Evolutionary conservation across 2,113 vertebrate species (phyloP).

Genomic region (Erpornis zantholeuca): DNA sequence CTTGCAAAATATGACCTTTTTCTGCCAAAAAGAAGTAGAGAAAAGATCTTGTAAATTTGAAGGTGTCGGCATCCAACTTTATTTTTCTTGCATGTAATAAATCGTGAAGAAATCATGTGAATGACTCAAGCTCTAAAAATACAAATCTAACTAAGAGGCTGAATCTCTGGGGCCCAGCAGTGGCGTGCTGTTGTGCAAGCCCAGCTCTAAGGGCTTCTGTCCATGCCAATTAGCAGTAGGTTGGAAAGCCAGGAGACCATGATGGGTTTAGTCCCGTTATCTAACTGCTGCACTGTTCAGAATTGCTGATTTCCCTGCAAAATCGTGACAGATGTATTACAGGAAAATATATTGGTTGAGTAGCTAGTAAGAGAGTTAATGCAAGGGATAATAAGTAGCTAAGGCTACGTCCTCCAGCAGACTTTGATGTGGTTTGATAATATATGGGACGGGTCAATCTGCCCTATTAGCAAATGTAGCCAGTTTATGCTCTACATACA

Average conservation of each 20-base stretch:
- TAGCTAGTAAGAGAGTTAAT: constrained; percentile 13
- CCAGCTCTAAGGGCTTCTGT: not conserved
- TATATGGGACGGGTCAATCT: constrained; percentile 9
- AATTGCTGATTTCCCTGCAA: constrained; percentile 5
- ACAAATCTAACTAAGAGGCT: not conserved
- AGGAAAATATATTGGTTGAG: constrained; percentile 2
- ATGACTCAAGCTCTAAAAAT: constrained; percentile 48
- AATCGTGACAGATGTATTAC: constrained; percentile 4
- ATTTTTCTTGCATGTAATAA: not conserved
- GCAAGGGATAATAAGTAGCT: constrained; percentile 36
- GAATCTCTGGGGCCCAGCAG: constrained; percentile 4
- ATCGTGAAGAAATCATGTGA: not conserved
- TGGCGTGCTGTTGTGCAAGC: not conserved
- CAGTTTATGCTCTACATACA: constrained; percentile 62
- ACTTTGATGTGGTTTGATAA: constrained; percentile 26
- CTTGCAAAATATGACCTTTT: not conserved
- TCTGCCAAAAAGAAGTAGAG: not conserved
- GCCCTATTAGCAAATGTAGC: constrained; percentile 32
- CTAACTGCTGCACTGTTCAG: not conserved
- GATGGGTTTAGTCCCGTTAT: not conserved
- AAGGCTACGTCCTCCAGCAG: not conserved
- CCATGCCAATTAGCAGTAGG: constrained; percentile 28
- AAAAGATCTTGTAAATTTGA: not conserved
- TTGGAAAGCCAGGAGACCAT: not conserved
- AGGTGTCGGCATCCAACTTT: not conserved